Evolutionary conservation across 92 coral and sea anemone species (phyloP).

Genomic region (Heliopora coerulea): DNA sequence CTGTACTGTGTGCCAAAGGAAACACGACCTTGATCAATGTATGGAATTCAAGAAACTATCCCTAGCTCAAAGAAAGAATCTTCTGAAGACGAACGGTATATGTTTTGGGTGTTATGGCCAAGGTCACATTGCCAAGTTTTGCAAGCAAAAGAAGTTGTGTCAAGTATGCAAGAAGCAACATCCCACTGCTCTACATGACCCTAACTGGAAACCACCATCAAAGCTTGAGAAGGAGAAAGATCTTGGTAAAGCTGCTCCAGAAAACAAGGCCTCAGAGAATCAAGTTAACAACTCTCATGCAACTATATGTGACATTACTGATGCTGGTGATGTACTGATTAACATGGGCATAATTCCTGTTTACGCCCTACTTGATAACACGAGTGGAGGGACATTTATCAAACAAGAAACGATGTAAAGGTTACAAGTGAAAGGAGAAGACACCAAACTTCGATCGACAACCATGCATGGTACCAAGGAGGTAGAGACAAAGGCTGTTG

Average conservation of each 20-base stretch:
- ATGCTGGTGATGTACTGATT: constrained; percentile 57
- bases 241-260: neutral
- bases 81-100: constrained; percentile 51
- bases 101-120: constrained; percentile 54
- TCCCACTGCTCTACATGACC: constrained; percentile 64
- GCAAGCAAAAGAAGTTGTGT: constrained; percentile 51
- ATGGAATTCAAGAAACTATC: constrained; percentile 55
- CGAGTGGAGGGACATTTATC: constrained; percentile 64
- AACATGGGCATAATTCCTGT: constrained; percentile 61
- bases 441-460: constrained; percentile 46
- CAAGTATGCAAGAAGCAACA: constrained; percentile 61
- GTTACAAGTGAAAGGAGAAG: constrained; percentile 50
- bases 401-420: constrained; percentile 43
- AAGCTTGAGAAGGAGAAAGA: constrained; percentile 31
- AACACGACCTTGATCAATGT: constrained; percentile 62
- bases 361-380: constrained; percentile 67
- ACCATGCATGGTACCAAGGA: constrained; percentile 61
- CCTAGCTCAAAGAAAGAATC: constrained; percentile 52
- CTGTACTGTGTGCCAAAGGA: constrained; percentile 52
- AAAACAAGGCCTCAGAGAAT: constrained; percentile 10
- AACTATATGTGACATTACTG: constrained; percentile 50
- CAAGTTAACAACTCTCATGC: constrained; percentile 42
- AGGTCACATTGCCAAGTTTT: constrained; percentile 55
- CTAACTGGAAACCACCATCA: constrained; percentile 38
- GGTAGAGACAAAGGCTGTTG: constrained; percentile 38